A percentile compares a stretch with the other conserved stretches of the same genome.
Evolutionary conservation across 2,888 invertebrate species (phyloP).

Genomic region (Meta bourneti): DNA sequence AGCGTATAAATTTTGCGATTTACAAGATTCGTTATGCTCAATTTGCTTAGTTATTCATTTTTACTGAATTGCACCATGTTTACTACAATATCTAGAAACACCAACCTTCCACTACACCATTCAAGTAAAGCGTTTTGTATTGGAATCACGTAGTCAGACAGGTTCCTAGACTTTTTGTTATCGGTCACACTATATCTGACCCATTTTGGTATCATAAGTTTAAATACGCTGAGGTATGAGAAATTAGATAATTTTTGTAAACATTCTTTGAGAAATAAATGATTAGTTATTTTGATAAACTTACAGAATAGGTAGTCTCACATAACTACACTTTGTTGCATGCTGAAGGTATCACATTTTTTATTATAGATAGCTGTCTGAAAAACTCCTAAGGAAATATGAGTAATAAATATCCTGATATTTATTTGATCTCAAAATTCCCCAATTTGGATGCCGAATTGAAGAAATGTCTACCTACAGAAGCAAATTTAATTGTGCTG

Average conservation of each 20-base stretch:
- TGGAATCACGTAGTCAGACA: conserved; percentile 27
- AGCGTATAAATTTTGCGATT: neutral
- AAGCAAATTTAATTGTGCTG: conserved; percentile 58
- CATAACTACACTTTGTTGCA: neutral
- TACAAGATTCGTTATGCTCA: neutral
- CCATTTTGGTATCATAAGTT: neutral
- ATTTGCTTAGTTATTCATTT: too few relatives aligned
- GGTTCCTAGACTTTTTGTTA: neutral
- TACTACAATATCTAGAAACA: neutral
- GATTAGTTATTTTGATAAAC: neutral
- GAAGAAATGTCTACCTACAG: conserved; percentile 51
- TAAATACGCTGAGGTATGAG: neutral
- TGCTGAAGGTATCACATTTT: neutral
- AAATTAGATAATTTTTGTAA: neutral
- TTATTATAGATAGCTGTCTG: too few relatives aligned
- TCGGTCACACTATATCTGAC: neutral
- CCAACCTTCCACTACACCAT: neutral
- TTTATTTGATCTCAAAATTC: conserved; percentile 66
- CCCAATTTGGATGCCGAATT: conserved; percentile 40
- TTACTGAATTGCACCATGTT: too few relatives aligned
- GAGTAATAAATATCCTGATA: conserved; percentile 33
- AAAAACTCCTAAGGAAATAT: neutral
- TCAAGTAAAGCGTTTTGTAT: conserved; percentile 13
- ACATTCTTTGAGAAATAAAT: neutral
- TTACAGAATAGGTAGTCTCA: neutral